Percentiles rank a stretch among this genome's conserved stretches.
Evolutionary conservation across 2,113 vertebrate species (phyloP).

Genomic region (Epinephelus fuscoguttatus): DNA sequence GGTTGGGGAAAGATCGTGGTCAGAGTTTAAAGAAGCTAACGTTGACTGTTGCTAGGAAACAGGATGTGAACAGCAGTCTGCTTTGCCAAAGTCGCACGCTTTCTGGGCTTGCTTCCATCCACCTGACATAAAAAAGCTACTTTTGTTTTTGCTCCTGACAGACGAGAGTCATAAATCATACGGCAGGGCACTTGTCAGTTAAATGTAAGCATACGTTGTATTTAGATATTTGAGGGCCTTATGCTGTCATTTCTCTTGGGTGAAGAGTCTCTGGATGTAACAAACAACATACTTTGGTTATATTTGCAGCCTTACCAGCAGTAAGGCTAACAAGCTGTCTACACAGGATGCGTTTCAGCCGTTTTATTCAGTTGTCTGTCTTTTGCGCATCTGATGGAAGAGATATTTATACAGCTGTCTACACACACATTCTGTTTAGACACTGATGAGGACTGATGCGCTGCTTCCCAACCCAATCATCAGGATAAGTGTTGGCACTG

Average conservation of each 20-base stretch:
- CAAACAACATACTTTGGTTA: neutral
- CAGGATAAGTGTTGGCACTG: too few species aligned
- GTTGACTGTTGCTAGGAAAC: conserved; percentile 21
- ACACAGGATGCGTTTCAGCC: neutral
- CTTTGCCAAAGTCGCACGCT: neutral
- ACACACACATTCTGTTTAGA: neutral
- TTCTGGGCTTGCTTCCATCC: neutral
- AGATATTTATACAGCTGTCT: neutral
- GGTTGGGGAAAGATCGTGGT: neutral
- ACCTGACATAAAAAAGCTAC: neutral
- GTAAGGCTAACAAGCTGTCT: neutral
- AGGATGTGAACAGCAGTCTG: conserved; percentile 2
- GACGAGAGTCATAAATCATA: neutral
- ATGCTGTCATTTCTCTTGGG: neutral
- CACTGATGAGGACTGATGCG: neutral
- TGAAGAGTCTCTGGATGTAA: neutral
- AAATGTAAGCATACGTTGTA: neutral
- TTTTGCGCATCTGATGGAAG: neutral
- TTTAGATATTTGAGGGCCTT: neutral
- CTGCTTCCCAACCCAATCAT: too few species aligned
- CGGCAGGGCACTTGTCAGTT: neutral
- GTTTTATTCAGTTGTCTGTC: neutral
- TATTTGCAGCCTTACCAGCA: neutral
- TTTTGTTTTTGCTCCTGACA: neutral
- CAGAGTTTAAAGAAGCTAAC: neutral